These are phyloP conservation scores for Echinops telfairi DNA, from an alignment of 2,113 vertebrate genomes.

Conservation along the genomic window DNA sequence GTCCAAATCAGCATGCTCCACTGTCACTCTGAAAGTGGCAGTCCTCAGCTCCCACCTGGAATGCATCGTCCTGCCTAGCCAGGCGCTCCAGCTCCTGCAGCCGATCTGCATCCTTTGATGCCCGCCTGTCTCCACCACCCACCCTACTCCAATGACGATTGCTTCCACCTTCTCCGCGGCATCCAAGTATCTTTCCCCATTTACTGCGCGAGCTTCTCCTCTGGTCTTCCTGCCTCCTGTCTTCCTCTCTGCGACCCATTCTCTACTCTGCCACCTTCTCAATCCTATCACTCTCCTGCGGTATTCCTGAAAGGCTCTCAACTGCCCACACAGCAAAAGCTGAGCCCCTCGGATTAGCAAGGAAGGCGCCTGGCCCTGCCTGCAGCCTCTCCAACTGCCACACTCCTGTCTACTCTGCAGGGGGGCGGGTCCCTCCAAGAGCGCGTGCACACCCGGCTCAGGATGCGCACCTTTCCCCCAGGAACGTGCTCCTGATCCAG, in stretches of 20 bases:
- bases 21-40: background rate
- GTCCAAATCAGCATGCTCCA: background rate
- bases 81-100: background rate
- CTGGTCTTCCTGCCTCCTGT: background rate
- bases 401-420: background rate
- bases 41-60: background rate
- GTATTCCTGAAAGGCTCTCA: background rate
- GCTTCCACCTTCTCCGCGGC: background rate
- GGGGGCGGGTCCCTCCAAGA: background rate
- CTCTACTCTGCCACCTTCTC: background rate
- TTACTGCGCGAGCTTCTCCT: background rate
- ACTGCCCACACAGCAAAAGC: background rate
- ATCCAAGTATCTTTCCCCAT: background rate
- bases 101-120: background rate
- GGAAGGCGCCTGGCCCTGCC: background rate
- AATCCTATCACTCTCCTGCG: background rate
- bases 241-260: background rate
- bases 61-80: background rate
- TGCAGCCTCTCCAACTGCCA: background rate
- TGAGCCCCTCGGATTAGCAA: background rate
- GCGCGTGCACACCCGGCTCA: background rate
- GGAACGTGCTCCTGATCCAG: background rate
- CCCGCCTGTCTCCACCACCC: background rate
- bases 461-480: background rate
- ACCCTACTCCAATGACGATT: background rate